A percentile compares a stretch with the other conserved stretches of the same genome.
Evolutionary conservation across 1,140 invertebrate genomes (phyloP).

Genomic region (Saxidomus purpurata): DNA sequence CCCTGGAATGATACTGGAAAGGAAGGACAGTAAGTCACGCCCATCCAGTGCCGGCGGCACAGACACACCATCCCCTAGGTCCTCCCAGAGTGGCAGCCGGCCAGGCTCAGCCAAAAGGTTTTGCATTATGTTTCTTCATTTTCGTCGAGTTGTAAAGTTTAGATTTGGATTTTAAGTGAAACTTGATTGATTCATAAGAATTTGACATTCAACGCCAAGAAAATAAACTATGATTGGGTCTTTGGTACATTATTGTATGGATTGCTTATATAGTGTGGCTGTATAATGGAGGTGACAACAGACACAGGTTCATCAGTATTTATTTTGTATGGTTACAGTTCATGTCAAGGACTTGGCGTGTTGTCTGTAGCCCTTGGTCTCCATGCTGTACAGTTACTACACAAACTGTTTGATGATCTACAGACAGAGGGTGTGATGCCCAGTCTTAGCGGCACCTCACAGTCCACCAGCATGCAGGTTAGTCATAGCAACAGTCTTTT

Average conservation of each 20-base stretch:
- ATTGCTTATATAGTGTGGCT: no score
- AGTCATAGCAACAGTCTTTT: no score
- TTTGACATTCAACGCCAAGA: no score
- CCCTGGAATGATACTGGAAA: slow-evolving; percentile 83
- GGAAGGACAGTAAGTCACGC: slow-evolving; percentile 76
- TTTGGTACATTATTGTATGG: no score
- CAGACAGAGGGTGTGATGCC: slow-evolving; percentile 85
- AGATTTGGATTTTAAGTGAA: no score
- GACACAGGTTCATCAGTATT: no score
- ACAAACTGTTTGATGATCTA: slow-evolving; percentile 90
- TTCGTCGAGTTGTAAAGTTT: no score
- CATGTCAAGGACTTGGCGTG: slow-evolving; percentile 92
- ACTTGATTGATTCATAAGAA: no score
- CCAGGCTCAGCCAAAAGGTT: slow-evolving; percentile 80
- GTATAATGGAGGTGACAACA: no score
- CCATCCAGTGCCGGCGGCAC: slow-evolving; percentile 54
- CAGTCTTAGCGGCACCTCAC: slow-evolving; percentile 36
- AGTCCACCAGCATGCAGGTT: slow-evolving; percentile 52
- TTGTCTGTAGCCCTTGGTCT: slow-evolving; percentile 93
- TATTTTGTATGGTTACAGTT: slow-evolving; percentile 58
- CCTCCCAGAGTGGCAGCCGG: slow-evolving; percentile 38
- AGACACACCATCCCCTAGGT: slow-evolving; percentile 57
- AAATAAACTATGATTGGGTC: no score
- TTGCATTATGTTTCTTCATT: not conserved
- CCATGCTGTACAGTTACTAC: slow-evolving; percentile 91